Evolutionary conservation across 1,140 invertebrate genomes (phyloP).

Genomic region (Eriosoma lanigerum): DNA sequence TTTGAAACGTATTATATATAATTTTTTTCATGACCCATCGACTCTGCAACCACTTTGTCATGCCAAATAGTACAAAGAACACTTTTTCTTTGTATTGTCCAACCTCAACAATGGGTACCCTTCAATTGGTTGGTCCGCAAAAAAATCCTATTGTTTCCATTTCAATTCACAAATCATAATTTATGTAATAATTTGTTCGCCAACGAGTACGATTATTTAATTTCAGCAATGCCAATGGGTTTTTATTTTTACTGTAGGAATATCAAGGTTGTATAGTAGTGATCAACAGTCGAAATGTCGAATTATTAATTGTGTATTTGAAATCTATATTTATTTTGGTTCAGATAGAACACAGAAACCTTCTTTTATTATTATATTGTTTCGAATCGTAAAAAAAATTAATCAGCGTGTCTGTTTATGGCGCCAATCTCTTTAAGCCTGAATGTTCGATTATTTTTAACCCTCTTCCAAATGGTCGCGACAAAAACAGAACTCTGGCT

Average conservation of each 20-base stretch:
- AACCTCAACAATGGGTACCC: constrained; percentile 28
- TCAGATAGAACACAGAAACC: constrained; percentile 12
- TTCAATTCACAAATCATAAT: constrained; percentile 46
- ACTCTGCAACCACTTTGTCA: constrained; percentile 37
- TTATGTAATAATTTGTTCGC: constrained; percentile 37
- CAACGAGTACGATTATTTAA: constrained; percentile 20
- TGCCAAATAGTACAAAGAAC: neutral
- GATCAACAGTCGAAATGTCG: constrained; percentile 15
- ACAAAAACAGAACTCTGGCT: constrained; percentile 40
- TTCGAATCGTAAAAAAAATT: constrained; percentile 13
- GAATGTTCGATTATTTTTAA: constrained; percentile 41
- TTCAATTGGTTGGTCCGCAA: constrained; percentile 24
- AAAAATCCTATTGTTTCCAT: constrained; percentile 41
- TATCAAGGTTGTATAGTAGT: neutral
- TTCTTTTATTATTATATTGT: constrained; percentile 20
- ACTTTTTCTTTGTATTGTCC: constrained; percentile 36
- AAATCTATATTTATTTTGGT: neutral
- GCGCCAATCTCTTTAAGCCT: constrained; percentile 44
- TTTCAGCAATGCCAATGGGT: constrained; percentile 2
- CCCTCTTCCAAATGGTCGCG: constrained; percentile 35
- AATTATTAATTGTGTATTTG: neutral
- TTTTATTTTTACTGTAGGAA: constrained; percentile 31
- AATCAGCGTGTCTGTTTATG: constrained; percentile 11
- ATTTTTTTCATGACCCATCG: neutral
- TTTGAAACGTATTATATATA: neutral